Base-by-base conservation (phyloP, 1,140 invertebrate genomes). In the Drosophila varians region DNA sequence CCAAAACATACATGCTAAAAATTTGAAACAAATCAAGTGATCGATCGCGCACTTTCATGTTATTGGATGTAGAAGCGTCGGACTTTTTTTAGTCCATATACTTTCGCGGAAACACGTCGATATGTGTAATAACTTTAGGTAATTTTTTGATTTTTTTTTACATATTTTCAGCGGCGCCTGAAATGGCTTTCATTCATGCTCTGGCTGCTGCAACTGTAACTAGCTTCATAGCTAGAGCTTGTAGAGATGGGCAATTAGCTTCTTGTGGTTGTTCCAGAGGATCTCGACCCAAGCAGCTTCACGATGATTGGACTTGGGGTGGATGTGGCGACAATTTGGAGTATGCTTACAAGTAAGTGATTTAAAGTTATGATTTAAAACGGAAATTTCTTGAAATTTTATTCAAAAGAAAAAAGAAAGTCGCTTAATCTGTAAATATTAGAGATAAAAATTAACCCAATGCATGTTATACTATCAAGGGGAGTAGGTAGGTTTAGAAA, bases 281-380 rank as follows among this genome's bases (percentile, higher is more conserved):
- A 5, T 92, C 93, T 2, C 91, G 97, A 54, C 97, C 97, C 0
- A 94, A 94, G 66, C 94, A 96, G 86, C 92, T 98, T 3, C 94
- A 96, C 60, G 93, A 93, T 25, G 97, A 98, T 75, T 99, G 97
- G 97, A 95, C 97, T 16, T 99, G 98, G 98, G 97, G 97, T n/a
- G 98, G 98, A 1, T 99, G 98, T 83, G 97, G 97, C 0, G 98
- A 99, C 90, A 98, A 99, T 92, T 93, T 98, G 16, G 96, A 98
- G 89, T 98, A 99, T 91, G 97, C 97, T 45, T 98, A 98, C 93
- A 97, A 96, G 96, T 97, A 92, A 94, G 94, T 93, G 11, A 7
- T 12, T 12, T 36, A n/a, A 36, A 36, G 2, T 21, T 21, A 21
- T 4, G 21, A 21, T 21, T 21, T 2, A 21, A 2, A 21, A 21